Base-by-base conservation (phyloP, 2,797 vertebrate genomes). In the Enteromius mattozi region DNA sequence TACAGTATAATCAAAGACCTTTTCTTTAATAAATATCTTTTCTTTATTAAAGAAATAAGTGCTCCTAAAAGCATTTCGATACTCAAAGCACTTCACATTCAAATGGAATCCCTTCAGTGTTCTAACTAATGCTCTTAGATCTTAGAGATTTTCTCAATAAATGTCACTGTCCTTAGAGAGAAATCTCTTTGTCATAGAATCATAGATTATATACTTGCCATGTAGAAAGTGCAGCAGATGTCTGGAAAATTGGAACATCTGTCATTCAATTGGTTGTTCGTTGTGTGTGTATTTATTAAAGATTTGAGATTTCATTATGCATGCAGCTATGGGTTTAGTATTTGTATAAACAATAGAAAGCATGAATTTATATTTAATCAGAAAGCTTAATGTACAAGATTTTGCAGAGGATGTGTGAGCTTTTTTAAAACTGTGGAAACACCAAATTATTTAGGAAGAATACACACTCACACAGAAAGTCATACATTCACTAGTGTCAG, bases 101-200 rank as follows among this genome's bases (percentile, higher is more conserved):
- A n/a, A 27, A 33, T 27, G n/a, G 49, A 80, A 70, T 51, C 71
- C 33, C 37, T 77, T 40, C 30, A 16, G 45, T 85, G 56, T 69
- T 85, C 78, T 51, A 72, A 85, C 49, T 2, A 85, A 80, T 45
- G 56, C 68, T 47, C 27, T 80, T 84, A 37, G 19, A 37, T 47
- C 27, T 80, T 84, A 37, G 19, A 37, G 56, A 21, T 68, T 17
- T 69, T 49, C 6, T 47, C 19, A 63, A 78, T 45, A 69, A 65
- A 78, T 51, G 24, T 61, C 71, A 35, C 45, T 56, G n/a, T 68
- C 12, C 24, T 27, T 14, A 24, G 54, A 37, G 30, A 30, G 33
- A 84, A 80, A 85, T 65, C n/a, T 63, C 42, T 45, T 21, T 69
- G 76, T 33, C 33, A 3, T 71, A 59, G 78, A 27, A 30, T 80